Evolutionary conservation across 2,888 invertebrate genomes (phyloP).

Genomic region (Spilosoma lubricipeda): DNA sequence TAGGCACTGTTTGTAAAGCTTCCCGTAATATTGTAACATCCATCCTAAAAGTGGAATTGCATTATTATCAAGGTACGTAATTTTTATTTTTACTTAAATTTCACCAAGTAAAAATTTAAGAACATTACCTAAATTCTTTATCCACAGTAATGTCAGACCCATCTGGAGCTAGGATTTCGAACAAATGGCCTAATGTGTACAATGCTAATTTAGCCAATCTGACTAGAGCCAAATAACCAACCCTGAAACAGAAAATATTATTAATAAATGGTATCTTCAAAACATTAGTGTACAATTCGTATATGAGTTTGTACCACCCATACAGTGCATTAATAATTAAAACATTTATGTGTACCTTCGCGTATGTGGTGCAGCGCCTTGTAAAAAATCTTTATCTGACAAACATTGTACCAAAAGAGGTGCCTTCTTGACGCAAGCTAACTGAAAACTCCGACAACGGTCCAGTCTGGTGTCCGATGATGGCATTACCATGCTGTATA

Average conservation of each 20-base stretch:
- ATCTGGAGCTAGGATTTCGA: slow-evolving; percentile 87
- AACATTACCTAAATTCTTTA: slow-evolving; percentile 74
- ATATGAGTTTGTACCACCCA: background rate
- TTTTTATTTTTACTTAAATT: background rate
- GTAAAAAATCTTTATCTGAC: slow-evolving; percentile 81
- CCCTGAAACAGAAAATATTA: slow-evolving; percentile 79
- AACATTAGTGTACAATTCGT: background rate
- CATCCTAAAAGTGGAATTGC: slow-evolving; percentile 66
- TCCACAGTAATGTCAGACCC: slow-evolving; percentile 76
- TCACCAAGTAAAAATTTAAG: background rate
- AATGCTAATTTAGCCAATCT: slow-evolving; percentile 95
- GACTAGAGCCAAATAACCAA: slow-evolving; percentile 95
- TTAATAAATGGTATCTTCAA: background rate
- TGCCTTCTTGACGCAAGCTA: slow-evolving; percentile 87
- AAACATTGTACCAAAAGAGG: slow-evolving; percentile 81
- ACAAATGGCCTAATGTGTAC: slow-evolving; percentile 93
- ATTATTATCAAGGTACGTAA: background rate
- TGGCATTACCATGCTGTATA: slow-evolving; percentile 97
- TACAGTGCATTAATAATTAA: background rate
- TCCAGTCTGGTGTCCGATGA: slow-evolving; percentile 93
- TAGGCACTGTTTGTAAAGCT: slow-evolving; percentile 93
- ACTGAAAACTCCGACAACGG: slow-evolving; percentile 85
- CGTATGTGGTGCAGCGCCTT: slow-evolving; percentile 79
- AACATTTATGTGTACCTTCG: slow-evolving; percentile 65
- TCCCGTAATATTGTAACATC: slow-evolving; percentile 90